Evolutionary conservation across 1,140 invertebrate genomes (phyloP).

Genomic region (Centruroides sculpturatus): DNA sequence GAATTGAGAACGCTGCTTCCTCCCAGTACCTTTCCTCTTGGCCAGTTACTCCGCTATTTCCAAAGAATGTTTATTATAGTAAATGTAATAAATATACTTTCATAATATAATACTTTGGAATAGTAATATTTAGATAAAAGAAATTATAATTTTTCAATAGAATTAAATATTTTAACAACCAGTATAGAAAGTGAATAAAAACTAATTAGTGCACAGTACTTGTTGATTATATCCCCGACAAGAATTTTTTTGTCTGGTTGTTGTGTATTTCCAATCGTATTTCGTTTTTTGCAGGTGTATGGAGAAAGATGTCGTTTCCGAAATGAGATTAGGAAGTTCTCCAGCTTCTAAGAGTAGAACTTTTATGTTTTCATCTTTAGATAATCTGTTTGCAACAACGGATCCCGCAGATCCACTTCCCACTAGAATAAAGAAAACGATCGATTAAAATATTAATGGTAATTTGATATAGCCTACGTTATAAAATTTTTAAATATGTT

Average conservation of each 20-base stretch:
- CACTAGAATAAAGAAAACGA: no score
- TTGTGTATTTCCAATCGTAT: slow-evolving; percentile 83
- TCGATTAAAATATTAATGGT: no score
- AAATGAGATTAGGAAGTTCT: slow-evolving; percentile 72
- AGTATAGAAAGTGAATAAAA: no score
- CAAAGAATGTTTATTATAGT: no score
- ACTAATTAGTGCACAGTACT: slow-evolving; percentile 13
- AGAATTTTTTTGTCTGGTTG: slow-evolving; percentile 63
- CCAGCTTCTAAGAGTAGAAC: slow-evolving; percentile 76
- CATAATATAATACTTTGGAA: no score
- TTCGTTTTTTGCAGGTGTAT: slow-evolving; percentile 69
- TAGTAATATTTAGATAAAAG: no score
- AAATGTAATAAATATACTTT: no score
- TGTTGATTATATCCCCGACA: slow-evolving; percentile 49
- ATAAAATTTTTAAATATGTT: no score
- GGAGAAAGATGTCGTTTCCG: slow-evolving; percentile 67
- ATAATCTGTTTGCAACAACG: slow-evolving; percentile 74
- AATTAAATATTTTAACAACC: no score
- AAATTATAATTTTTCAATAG: no score
- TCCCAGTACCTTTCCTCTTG: slow-evolving; percentile 24
- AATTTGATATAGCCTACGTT: no score
- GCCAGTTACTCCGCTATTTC: not conserved
- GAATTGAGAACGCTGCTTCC: slow-evolving; percentile 87
- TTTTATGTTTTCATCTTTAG: slow-evolving; percentile 40
- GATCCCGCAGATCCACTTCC: slow-evolving; percentile 84